These are phyloP conservation scores for Tyrannus savana DNA, from an alignment of 2,113 vertebrate species.

Conservation along the genomic window DNA sequence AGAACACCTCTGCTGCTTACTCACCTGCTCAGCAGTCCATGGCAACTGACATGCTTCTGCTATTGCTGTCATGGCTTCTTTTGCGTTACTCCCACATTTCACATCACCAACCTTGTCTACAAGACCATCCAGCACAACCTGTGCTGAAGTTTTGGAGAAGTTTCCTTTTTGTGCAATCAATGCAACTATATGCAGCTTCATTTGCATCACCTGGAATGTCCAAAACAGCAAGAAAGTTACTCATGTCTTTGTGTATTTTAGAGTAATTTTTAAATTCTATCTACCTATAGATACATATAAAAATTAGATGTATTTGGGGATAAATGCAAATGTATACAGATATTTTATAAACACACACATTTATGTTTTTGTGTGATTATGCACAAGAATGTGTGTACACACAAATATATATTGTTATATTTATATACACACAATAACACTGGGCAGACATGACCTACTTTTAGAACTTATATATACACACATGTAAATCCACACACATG, in stretches of 20 bases:
- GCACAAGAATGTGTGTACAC: background rate
- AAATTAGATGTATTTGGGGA: background rate
- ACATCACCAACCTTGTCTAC: conserved; percentile 96
- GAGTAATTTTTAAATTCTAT: background rate
- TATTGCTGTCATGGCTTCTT: conserved; percentile 92
- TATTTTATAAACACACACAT: background rate
- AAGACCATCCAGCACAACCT: conserved; percentile 90
- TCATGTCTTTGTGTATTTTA: background rate
- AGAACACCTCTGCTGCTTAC: background rate
- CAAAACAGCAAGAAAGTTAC: background rate
- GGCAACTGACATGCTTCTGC: conserved; percentile 89
- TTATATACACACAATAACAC: background rate
- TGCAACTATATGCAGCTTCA: conserved; percentile 93
- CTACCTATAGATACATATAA: background rate
- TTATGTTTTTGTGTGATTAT: background rate
- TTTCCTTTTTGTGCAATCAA: conserved; percentile 89
- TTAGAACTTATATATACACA: background rate
- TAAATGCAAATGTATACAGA: background rate
- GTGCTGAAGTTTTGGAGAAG: conserved; percentile 94
- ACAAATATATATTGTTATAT: background rate
- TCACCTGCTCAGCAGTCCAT: conserved; percentile 96
- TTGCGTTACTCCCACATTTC: conserved; percentile 94
- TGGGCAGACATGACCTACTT: background rate
- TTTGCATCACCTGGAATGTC: conserved; percentile 91
- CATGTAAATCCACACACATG: background rate